Conservation (phyloP, 2,888 invertebrate species). For the Synanthedon vespiformis region DNA sequence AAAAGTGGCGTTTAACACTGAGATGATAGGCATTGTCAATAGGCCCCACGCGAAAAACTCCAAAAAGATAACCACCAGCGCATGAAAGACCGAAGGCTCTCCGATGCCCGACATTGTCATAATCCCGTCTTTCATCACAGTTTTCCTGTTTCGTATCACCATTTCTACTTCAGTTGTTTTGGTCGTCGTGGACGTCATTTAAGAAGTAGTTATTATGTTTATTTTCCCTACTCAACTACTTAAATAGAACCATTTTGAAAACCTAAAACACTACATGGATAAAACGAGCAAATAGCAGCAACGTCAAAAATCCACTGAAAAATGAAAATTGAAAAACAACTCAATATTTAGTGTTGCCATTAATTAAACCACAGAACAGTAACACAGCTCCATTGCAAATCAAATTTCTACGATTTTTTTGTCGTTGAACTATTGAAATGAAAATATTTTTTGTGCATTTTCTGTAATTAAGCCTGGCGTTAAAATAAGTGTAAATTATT, state of each 20-base stretch:
- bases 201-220: conserved; percentile 35
- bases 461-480: no score
- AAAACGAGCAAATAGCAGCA: conserved; percentile 48
- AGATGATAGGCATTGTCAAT: conserved; percentile 96
- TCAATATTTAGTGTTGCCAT: conserved; percentile 44
- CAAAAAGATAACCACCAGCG: conserved; percentile 97
- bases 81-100: conserved; percentile 97
- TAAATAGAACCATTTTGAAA: conserved; percentile 57
- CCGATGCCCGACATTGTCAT: conserved; percentile 91
- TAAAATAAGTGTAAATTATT: no score
- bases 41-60: conserved; percentile 99
- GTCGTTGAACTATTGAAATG: no score
- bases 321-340: conserved; percentile 62
- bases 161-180: conserved; percentile 88
- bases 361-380: not conserved
- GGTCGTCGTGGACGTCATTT: conserved; percentile 80
- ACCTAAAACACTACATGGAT: conserved; percentile 56
- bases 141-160: conserved; percentile 88
- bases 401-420: no score
- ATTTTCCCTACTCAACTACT: conserved; percentile 49
- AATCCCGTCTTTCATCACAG: conserved; percentile 88
- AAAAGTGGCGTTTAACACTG: conserved; percentile 95
- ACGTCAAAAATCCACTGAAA: conserved; percentile 65
- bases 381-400: not conserved
- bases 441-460: no score